Evolutionary conservation across 2,113 vertebrate genomes (phyloP), one percentile per base, ranked within the genome.

Genomic region (Myiagra hebetior): DNA sequence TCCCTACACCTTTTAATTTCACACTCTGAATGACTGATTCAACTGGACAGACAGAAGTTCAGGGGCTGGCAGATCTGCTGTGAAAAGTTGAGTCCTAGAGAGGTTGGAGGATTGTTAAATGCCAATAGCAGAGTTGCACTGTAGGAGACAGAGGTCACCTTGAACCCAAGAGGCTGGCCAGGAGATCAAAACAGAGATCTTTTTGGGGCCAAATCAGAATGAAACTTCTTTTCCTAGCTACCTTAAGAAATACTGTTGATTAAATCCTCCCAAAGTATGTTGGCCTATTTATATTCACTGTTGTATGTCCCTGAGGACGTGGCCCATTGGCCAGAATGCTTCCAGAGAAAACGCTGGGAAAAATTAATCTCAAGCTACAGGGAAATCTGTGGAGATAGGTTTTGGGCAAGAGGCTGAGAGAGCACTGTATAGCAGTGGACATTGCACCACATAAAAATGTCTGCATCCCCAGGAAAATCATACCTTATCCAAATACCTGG

Each of bases 221-320:
- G 5, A 19, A 72, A 69, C 1, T 79, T 85, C 2, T 90, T 81
- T 87, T 85, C 15, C 39, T 56, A 27, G 15, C 4, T 33, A 55
- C 28, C 1, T 1, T 33, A 24, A 68, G 35, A 63, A 82, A 46
- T 18, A 14, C 3, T 55, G 23, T 67, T 82, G 52, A 41, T 44
- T 42, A 78, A 85, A 70, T 27, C 6, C 19, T 90, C 60, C 64
- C 30, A 64, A 46, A 85, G 52, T 10, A 5, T 28, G 20, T 46
- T 2, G 0, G 21, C 35, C 33, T 68, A 11, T 42, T 69, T 68
- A 27, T 50, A 68, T 24, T 67, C 35, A 62, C 30, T 59, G 12
- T 8, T 80, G 4, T 17, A 20, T 42, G 10, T 33, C 26, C 31
- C 56, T 0, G 0, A 87, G 31, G 56, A 85, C 0, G 1, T 50